Evolutionary conservation across 2,797 vertebrate genomes (phyloP).

Genomic region (Enteromius viviparus): DNA sequence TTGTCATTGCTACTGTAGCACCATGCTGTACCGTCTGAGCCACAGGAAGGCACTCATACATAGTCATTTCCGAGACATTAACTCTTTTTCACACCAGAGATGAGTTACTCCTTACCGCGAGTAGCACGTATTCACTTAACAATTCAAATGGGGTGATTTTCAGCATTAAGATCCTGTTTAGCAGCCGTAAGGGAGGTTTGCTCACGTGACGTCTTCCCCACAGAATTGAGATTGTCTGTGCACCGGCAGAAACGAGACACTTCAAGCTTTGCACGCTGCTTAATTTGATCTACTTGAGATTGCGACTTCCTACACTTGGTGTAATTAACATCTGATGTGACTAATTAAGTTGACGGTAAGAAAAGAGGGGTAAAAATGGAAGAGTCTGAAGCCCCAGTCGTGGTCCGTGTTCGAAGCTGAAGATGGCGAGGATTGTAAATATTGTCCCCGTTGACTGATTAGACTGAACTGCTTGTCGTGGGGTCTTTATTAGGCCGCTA

Average conservation of each 20-base stretch:
- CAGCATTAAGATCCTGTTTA: conserved; percentile 75
- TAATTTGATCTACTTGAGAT: conserved; percentile 86
- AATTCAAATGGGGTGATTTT: conserved; percentile 74
- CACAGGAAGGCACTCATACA: neutral
- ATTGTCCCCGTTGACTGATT: conserved; percentile 67
- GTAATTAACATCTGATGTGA: conserved; percentile 82
- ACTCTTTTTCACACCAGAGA: conserved; percentile 54
- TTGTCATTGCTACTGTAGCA: neutral
- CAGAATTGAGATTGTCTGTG: conserved; percentile 70
- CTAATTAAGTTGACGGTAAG: conserved; percentile 80
- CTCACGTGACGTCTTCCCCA: conserved; percentile 59
- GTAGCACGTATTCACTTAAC: conserved; percentile 70
- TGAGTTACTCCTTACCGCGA: conserved; percentile 69
- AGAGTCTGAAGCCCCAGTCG: conserved; percentile 32
- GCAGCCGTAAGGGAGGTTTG: conserved; percentile 63
- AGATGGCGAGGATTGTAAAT: conserved; percentile 73
- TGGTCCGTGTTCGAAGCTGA: conserved; percentile 56
- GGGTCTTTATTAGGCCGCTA: conserved; percentile 17
- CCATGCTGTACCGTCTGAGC: neutral
- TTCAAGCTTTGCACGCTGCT: conserved; percentile 78
- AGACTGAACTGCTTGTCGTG: conserved; percentile 43
- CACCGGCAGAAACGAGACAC: conserved; percentile 70
- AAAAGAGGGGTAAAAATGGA: conserved; percentile 62
- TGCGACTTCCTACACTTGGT: conserved; percentile 82
- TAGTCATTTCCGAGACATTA: conserved; percentile 6